Percentiles rank a stretch among this genome's conserved stretches.
Evolutionary conservation across 2,888 invertebrate genomes (phyloP).

Genomic region (Caenorhabditis japonica): DNA sequence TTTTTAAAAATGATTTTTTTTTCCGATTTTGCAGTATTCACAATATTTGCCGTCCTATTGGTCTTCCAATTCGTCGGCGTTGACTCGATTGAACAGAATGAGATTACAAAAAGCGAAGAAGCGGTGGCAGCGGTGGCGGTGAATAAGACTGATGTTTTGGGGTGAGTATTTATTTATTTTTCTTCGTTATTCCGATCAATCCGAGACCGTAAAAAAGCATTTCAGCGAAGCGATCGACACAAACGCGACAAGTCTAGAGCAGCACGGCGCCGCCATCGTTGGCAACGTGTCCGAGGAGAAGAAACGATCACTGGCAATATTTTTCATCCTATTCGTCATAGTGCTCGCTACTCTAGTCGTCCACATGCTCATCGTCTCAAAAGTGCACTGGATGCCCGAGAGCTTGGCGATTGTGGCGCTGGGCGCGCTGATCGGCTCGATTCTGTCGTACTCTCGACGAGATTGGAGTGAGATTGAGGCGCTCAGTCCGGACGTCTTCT

Average conservation of each 20-base stretch:
- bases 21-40: not conserved
- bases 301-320: conserved; percentile 82
- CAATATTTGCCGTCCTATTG: conserved; percentile 21
- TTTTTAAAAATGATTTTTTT: not conserved
- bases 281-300: conserved; percentile 65
- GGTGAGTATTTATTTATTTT: conserved; percentile 50
- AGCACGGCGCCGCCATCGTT: conserved; percentile 65
- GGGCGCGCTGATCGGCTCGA: conserved; percentile 76
- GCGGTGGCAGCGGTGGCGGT: conserved; percentile 16
- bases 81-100: conserved; percentile 5
- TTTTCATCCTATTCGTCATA: conserved; percentile 94
- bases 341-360: conserved; percentile 93
- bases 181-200: too few species aligned
- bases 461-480: conserved; percentile 74
- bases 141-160: conserved; percentile 58
- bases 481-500: conserved; percentile 86
- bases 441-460: conserved; percentile 68
- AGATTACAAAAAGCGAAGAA: conserved; percentile 16
- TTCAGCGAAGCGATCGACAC: conserved; percentile 55
- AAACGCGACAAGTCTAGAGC: conserved; percentile 59
- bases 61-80: conserved; percentile 9
- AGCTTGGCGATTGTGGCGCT: conserved; percentile 96
- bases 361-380: conserved; percentile 93
- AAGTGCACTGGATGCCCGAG: conserved; percentile 96
- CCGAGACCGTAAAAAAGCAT: not conserved